Evolutionary conservation across 2,888 invertebrate species (phyloP), one percentile per base, ranked within the genome.

Genomic region (Meiosimyza decipiens): DNA sequence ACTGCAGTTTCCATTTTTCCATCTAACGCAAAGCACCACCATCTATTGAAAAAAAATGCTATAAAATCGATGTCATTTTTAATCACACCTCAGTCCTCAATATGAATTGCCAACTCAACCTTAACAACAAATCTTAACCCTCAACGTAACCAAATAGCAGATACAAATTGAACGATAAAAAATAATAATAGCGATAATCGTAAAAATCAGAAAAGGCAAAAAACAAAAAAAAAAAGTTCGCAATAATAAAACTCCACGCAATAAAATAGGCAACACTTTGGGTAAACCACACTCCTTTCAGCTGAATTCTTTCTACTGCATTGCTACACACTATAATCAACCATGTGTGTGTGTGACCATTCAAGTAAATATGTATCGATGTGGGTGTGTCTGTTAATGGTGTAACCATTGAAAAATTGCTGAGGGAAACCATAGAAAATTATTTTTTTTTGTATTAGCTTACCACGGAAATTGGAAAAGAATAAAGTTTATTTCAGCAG

Each of bases 171-270:
- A 12, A 28, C 28, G 13, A 52, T 28, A 13, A 52, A 33, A 28
- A 66, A 51, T 33, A 66, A 66, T 52, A 52, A 52, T 51, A 51
- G 52, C 54, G 40, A 66, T 66, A 52, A 54, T 66, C 51, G 16
- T 66, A n/a, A 66, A 52, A 52, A 66, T 63, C 49, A 12, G 47
- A 6, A 40, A 40, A 6, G 4, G 40, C 9, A 40, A 40, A 40
- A 40, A 40, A 7, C 6, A 40, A 40, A 40, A 28, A 4, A 28
- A 40, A 40, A 40, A 9, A 40, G 1, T 18, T 55, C 3, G 18
- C 18, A 9, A 55, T 18, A 55, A 11, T 6, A 33, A 54, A 63
- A 63, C 22, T 51, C 54, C 33, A 33, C 54, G 54, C 51, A 66
- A n/a, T 33, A 66, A 63, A 60, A 63, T 33, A 33, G 15, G 6